A percentile compares a stretch with the other conserved stretches of the same genome.
phyloP scores from a whole-genome alignment of 2,113 vertebrate genomes.

The Tupaia chinensis region DNA sequence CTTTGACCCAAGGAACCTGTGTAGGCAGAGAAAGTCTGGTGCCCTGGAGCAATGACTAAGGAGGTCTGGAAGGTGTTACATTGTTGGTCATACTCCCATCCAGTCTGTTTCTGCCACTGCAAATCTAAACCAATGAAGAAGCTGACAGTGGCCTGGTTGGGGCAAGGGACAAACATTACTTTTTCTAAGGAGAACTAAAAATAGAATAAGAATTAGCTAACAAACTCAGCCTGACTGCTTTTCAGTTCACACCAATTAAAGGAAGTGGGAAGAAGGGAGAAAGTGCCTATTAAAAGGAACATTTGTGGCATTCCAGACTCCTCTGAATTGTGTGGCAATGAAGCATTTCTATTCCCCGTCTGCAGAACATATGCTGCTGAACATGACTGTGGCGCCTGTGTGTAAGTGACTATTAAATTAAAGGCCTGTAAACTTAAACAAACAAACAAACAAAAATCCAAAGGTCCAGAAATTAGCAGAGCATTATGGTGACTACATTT shows the following conservation, averaged over 20 bases:
- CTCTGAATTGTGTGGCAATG: not conserved
- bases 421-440: not conserved
- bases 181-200: constrained; percentile 53
- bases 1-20: not conserved
- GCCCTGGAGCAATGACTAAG: not conserved
- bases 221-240: not conserved
- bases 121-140: not conserved
- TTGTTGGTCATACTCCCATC: not conserved
- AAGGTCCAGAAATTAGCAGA: constrained; percentile 37
- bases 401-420: constrained; percentile 58
- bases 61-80: not conserved
- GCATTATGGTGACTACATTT: not conserved
- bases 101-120: not conserved
- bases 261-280: constrained; percentile 18
- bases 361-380: not conserved
- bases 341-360: not conserved
- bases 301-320: not conserved
- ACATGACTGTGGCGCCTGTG: not conserved
- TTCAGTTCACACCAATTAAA: constrained; percentile 7
- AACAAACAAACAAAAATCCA: not conserved
- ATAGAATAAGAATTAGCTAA: not conserved
- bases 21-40: not conserved
- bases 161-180: not conserved
- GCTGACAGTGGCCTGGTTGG: not conserved
- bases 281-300: constrained; percentile 15